Percentiles rank a stretch among this genome's conserved stretches.
Conservation (phyloP, 2,797 vertebrate species). For the Holocentrus rufus region DNA sequence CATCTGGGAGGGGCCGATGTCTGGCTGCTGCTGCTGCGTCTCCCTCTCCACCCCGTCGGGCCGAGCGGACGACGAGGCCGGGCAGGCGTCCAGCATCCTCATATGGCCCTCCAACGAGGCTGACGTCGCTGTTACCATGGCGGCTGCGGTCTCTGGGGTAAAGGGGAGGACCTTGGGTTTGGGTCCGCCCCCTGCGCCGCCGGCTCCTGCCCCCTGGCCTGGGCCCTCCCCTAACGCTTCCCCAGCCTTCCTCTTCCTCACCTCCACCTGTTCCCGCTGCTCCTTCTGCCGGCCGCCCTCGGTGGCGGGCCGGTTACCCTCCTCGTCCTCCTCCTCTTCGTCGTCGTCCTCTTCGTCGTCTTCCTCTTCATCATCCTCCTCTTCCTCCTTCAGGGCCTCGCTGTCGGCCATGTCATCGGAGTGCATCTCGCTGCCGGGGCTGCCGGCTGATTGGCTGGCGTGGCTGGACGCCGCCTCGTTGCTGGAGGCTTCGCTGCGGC, state of each 20-base stretch:
- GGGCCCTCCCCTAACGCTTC: constrained; percentile 89
- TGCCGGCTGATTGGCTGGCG: constrained; percentile 95
- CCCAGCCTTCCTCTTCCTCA: constrained; percentile 91
- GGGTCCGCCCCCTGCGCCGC: constrained; percentile 71
- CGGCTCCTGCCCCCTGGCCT: constrained; percentile 75
- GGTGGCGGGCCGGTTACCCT: constrained; percentile 68
- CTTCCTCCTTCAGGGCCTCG: constrained; percentile 95
- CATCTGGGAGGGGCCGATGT: constrained; percentile 87
- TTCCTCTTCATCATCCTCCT: constrained; percentile 91
- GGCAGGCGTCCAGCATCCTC: constrained; percentile 89
- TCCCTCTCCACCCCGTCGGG: constrained; percentile 79
- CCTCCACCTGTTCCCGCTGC: constrained; percentile 81
- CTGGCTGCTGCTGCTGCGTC: constrained; percentile 66
- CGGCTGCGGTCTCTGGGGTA: constrained; percentile 80
- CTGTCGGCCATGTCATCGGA: constrained; percentile 97
- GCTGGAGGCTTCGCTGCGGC: constrained; percentile 94
- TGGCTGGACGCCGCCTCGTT: constrained; percentile 95
- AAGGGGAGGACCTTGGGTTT: constrained; percentile 88
- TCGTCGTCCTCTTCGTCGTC: constrained; percentile 91
- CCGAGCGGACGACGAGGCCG: constrained; percentile 78
- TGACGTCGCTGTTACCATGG: constrained; percentile 68
- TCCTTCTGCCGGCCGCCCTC: constrained; percentile 85
- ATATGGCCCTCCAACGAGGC: constrained; percentile 86
- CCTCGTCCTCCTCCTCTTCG: constrained; percentile 87
- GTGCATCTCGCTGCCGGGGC: constrained; percentile 95